A percentile compares a stretch with the other conserved stretches of the same genome.
Evolutionary conservation across 2,797 vertebrate genomes (phyloP).

Genomic region (Peromyscus attwateri): DNA sequence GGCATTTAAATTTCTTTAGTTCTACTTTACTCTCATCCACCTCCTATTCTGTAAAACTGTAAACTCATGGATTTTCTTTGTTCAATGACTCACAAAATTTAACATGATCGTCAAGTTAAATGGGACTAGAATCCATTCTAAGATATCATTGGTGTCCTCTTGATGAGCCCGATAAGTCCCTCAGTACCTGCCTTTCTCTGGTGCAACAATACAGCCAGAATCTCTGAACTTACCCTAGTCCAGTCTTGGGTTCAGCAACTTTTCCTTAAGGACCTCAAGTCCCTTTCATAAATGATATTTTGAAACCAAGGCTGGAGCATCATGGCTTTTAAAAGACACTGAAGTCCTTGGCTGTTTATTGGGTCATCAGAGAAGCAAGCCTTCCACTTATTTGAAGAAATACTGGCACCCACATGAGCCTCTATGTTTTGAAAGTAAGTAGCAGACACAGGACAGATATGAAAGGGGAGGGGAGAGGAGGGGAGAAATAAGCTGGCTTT

Average conservation of each 20-base stretch:
- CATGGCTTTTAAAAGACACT: conserved; percentile 6
- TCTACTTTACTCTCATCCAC: background rate
- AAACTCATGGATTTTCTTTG: background rate
- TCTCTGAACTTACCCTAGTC: background rate
- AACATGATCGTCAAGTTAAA: background rate
- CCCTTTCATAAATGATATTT: conserved; percentile 21
- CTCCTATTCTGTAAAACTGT: background rate
- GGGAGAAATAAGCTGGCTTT: background rate
- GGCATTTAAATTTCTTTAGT: background rate
- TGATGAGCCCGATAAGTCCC: background rate
- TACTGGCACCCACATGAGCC: background rate
- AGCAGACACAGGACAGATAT: background rate
- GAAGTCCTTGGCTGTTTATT: background rate
- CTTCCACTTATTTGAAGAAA: background rate
- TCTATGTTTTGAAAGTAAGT: background rate
- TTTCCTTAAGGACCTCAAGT: background rate
- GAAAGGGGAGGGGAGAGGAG: background rate
- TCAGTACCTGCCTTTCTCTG: background rate
- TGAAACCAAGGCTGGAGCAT: conserved; percentile 14
- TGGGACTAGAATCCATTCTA: background rate
- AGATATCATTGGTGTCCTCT: background rate
- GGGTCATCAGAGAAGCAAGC: background rate
- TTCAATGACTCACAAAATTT: background rate
- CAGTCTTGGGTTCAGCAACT: background rate
- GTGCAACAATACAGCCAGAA: background rate